Percentiles rank a stretch among this genome's conserved stretches.
Conservation (phyloP, 2,888 invertebrate species). For the Caenorhabditis sulstoni region DNA sequence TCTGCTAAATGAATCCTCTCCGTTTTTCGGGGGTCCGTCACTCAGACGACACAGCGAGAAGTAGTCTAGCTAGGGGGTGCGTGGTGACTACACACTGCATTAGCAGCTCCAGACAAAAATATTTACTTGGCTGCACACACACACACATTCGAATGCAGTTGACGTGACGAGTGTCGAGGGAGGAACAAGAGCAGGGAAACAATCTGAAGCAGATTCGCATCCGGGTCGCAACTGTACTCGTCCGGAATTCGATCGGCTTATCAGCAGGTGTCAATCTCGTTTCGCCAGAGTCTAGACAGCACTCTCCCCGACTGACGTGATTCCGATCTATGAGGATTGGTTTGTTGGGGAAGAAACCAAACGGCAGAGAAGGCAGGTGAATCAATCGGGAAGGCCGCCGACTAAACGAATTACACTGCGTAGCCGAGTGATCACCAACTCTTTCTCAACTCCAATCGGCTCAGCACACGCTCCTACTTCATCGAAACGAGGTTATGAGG, state of each 20-base stretch:
- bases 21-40: not conserved
- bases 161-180: conserved; percentile 11
- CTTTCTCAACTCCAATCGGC: no score
- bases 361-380: no score
- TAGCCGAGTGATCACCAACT: no score
- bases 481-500: no score
- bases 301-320: not conserved
- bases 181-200: conserved; percentile 8
- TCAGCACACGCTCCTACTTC: no score
- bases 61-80: no score
- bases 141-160: not conserved
- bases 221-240: not conserved
- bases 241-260: conserved; percentile 7
- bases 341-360: not conserved
- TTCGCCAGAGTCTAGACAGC: conserved; percentile 31
- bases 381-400: not conserved
- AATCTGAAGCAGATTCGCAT: not conserved
- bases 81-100: conserved; percentile 19
- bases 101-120: conserved; percentile 48
- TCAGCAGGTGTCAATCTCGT: conserved; percentile 46
- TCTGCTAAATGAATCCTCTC: conserved; percentile 17
- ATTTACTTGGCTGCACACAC: conserved; percentile 14
- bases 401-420: not conserved
- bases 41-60: not conserved
- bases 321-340: conserved; percentile 27